A percentile compares a stretch with the other conserved stretches of the same genome.
phyloP scores from a whole-genome alignment of 2,888 invertebrate genomes.

The Lithophane ornitopus region DNA sequence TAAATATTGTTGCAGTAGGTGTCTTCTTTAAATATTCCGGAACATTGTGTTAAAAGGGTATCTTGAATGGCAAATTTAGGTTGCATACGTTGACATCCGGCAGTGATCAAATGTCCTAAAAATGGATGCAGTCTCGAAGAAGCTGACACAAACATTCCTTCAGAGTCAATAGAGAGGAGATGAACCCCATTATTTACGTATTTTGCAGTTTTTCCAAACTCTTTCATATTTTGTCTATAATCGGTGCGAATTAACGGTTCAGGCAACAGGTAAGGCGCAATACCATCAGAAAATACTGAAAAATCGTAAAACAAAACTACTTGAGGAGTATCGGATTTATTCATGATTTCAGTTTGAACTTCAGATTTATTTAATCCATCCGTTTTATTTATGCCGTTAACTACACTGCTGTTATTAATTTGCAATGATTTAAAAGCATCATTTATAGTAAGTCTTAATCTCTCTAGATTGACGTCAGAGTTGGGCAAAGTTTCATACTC shows the following conservation, averaged over 20 bases:
- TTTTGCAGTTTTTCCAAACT: conserved; percentile 48
- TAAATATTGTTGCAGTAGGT: conserved; percentile 82
- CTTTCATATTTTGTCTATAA: conserved; percentile 34
- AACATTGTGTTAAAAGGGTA: conserved; percentile 78
- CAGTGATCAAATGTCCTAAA: conserved; percentile 76
- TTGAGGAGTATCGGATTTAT: conserved; percentile 65
- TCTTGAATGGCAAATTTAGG: conserved; percentile 80
- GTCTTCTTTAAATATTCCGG: conserved; percentile 74
- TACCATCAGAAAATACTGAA: conserved; percentile 70
- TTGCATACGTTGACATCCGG: conserved; percentile 74
- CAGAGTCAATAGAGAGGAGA: conserved; percentile 77
- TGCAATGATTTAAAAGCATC: conserved; percentile 18
- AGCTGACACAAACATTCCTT: conserved; percentile 82
- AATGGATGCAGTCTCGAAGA: conserved; percentile 80
- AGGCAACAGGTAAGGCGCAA: conserved; percentile 68
- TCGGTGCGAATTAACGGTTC: conserved; percentile 62
- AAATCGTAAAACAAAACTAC: conserved; percentile 78
- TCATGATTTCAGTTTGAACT: conserved; percentile 21
- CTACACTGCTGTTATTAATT: conserved; percentile 16
- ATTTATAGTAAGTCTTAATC: conserved; percentile 21
- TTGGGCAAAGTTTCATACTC: conserved; percentile 58
- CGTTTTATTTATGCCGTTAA: conserved; percentile 23
- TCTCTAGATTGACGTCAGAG: conserved; percentile 10
- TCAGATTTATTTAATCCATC: conserved; percentile 63
- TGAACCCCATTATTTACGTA: conserved; percentile 47